These are phyloP conservation scores for Kradibia gibbosae DNA, from an alignment of 1,140 invertebrate genomes.

Conservation along the genomic window DNA sequence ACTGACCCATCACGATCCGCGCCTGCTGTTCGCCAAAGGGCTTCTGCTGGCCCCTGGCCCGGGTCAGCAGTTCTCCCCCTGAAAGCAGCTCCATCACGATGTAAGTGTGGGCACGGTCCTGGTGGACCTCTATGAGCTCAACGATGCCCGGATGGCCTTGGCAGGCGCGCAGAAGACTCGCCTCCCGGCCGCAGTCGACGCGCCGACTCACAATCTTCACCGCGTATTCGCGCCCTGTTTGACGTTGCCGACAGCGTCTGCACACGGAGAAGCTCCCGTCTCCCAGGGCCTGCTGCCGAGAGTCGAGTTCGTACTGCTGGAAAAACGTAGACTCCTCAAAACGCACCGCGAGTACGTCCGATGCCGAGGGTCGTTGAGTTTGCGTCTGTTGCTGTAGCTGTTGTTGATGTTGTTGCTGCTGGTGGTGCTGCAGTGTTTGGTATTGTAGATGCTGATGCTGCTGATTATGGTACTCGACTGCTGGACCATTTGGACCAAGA, in stretches of 20 bases:
- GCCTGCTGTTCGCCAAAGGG: slow-evolving; percentile 82
- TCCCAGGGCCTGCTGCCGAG: slow-evolving; percentile 80
- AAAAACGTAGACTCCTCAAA: slow-evolving; percentile 89
- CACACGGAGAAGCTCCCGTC: slow-evolving; percentile 94
- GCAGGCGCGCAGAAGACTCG: slow-evolving; percentile 84
- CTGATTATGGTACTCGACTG: not conserved
- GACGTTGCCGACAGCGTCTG: slow-evolving; percentile 84
- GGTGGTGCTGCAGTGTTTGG: not conserved
- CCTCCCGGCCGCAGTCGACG: slow-evolving; percentile 84
- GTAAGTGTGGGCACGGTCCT: slow-evolving; percentile 87
- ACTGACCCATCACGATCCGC: slow-evolving; percentile 80
- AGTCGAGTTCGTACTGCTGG: slow-evolving; percentile 84
- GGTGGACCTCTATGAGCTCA: slow-evolving; percentile 84
- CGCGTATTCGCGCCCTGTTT: slow-evolving; percentile 84
- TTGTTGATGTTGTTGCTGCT: not conserved
- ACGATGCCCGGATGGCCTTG: slow-evolving; percentile 93
- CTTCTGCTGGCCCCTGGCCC: slow-evolving; percentile 61
- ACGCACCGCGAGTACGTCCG: slow-evolving; percentile 54
- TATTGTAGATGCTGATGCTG: not conserved
- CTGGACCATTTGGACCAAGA: not conserved
- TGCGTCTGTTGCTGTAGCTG: slow-evolving; percentile 24
- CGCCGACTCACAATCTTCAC: slow-evolving; percentile 92
- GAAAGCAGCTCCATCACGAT: slow-evolving; percentile 89
- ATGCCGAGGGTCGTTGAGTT: slow-evolving; percentile 50
- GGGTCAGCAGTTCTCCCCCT: slow-evolving; percentile 89